phyloP scores from a whole-genome alignment of 1,140 invertebrate species.

The Laupala kohalensis region DNA sequence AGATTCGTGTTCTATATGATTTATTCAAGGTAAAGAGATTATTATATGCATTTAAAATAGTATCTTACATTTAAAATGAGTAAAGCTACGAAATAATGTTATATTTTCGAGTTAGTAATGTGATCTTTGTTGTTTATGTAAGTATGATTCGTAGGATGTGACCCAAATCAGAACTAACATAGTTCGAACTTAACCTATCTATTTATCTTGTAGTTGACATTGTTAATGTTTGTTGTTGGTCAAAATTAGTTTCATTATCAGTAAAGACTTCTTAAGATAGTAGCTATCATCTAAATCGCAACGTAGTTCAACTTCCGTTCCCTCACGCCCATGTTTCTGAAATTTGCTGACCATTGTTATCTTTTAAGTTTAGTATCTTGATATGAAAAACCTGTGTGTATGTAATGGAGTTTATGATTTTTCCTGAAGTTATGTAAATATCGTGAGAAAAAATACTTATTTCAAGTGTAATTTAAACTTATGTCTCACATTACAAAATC shows the following conservation, averaged over 20 bases:
- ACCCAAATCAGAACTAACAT: neutral
- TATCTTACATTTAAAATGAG: no score
- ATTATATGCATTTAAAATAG: neutral
- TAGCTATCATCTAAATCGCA: no score
- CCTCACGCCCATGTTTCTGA: no score
- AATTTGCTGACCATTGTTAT: no score
- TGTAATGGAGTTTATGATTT: no score
- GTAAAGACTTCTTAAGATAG: no score
- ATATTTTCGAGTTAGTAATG: neutral
- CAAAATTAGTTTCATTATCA: no score
- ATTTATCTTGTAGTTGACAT: neutral
- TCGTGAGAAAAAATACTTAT: neutral
- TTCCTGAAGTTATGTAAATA: neutral
- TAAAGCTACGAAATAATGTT: neutral
- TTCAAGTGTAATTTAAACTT: neutral
- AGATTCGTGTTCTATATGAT: neutral
- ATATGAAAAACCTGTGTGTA: neutral
- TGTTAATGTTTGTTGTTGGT: no score
- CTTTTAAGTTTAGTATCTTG: neutral
- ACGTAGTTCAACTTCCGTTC: no score
- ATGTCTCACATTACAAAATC: neutral
- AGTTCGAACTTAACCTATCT: neutral
- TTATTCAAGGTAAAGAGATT: neutral
- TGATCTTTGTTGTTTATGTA: neutral
- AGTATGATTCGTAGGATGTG: neutral